phyloP scores from a whole-genome alignment of 2,113 vertebrate genomes.

The Podocnemis expansa region DNA sequence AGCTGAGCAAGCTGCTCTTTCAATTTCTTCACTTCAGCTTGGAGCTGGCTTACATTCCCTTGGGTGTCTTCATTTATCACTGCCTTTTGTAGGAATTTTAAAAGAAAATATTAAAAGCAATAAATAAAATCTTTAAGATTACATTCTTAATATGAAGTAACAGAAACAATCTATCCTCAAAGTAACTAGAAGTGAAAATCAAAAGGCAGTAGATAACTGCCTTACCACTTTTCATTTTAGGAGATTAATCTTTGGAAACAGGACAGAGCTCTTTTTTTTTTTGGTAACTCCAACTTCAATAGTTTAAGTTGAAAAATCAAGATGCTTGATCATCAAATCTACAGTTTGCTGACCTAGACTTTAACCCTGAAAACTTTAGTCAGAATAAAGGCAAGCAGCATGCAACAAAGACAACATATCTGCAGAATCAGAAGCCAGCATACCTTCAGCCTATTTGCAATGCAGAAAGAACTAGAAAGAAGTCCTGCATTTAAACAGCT shows the following conservation, averaged over 20 bases:
- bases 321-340: background rate
- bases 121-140: background rate
- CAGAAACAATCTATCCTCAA: background rate
- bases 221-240: background rate
- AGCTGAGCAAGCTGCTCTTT: conserved; percentile 88
- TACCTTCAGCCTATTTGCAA: background rate
- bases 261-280: background rate
- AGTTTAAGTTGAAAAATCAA: background rate
- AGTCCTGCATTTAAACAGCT: background rate
- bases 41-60: conserved; percentile 92
- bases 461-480: background rate
- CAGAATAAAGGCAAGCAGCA: background rate
- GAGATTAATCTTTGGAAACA: background rate
- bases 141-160: background rate
- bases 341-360: background rate
- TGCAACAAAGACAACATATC: background rate
- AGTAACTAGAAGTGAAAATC: background rate
- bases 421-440: background rate
- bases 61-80: conserved; percentile 95
- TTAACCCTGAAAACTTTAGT: background rate
- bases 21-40: conserved; percentile 93
- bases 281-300: background rate
- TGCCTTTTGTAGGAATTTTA: conserved; percentile 79
- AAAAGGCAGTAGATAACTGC: background rate
- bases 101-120: background rate